These are phyloP conservation scores for human (Homo sapiens) DNA, from an alignment of 2,113 vertebrate genomes.

Conservation along the genomic window GRCh38 chr3:49578001-49578500, in stretches of 20 bases:
- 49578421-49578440: no score
- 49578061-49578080: slow-evolving; percentile 6
- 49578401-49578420: not conserved
- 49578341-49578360: not conserved
- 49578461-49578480: no score
- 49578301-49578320: not conserved
- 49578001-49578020: not conserved
- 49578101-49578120: not conserved
- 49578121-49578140: slow-evolving; percentile 2
- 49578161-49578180: not conserved
- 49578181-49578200: no score
- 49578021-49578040: not conserved
- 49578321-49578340: not conserved
- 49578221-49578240: not conserved
- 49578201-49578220: not conserved
- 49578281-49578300: not conserved
- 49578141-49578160: not conserved
- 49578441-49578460: no score
- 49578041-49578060: not conserved
- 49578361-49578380: not conserved
- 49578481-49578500: no score
- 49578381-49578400: not conserved
- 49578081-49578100: not conserved
- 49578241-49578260: not conserved
- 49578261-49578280: not conserved